Conservation (phyloP, 1,140 invertebrate species). For the Centruroides vittatus region DNA sequence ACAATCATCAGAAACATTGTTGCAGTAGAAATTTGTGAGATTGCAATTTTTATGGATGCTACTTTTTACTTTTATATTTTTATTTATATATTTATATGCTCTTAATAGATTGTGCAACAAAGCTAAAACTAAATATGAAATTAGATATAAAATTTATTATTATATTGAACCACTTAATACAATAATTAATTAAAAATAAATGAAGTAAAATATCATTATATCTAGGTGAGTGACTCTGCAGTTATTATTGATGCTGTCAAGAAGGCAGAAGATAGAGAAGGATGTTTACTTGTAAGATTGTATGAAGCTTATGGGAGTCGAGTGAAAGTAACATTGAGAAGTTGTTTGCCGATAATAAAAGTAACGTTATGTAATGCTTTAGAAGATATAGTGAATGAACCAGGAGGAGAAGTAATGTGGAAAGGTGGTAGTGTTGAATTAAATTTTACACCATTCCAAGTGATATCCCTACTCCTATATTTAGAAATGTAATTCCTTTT, state of each 20-base stretch:
- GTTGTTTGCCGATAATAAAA: conserved; percentile 13
- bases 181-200: no score
- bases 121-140: no score
- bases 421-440: conserved; percentile 12
- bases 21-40: no score
- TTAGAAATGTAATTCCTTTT: conserved; percentile 6
- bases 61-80: no score
- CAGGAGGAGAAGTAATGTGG: conserved; percentile 10
- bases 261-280: conserved; percentile 15
- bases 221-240: conserved; percentile 12
- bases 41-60: no score
- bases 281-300: conserved; percentile 12
- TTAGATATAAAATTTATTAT: no score
- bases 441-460: conserved; percentile 13
- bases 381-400: conserved; percentile 9
- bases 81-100: no score
- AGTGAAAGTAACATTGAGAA: conserved; percentile 8
- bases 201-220: background rate
- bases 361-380: conserved; percentile 15
- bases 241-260: conserved; percentile 17
- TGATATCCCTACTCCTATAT: conserved; percentile 16
- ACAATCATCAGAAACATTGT: no score
- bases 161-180: no score
- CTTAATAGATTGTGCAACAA: no score
- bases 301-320: conserved; percentile 15